These are phyloP conservation scores for Pluvialis apricaria DNA, from an alignment of 2,113 vertebrate genomes.

Conservation along the genomic window DNA sequence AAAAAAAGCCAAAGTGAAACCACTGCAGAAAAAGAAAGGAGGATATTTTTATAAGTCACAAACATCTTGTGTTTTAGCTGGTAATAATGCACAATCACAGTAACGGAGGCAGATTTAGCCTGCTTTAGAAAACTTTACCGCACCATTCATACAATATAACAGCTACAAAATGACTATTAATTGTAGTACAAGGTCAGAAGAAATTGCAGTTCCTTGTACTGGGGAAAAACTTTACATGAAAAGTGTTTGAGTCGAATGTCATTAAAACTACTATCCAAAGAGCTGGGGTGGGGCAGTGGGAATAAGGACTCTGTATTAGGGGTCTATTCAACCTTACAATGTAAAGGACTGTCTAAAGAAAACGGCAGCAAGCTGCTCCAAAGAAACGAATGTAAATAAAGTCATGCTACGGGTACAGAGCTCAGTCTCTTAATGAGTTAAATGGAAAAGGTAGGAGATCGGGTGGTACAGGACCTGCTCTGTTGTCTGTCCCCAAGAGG, in stretches of 20 bases:
- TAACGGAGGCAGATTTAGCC: background rate
- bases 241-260: background rate
- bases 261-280: background rate
- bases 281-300: background rate
- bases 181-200: background rate
- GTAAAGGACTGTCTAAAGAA: background rate
- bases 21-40: background rate
- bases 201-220: background rate
- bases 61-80: background rate
- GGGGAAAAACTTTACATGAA: background rate
- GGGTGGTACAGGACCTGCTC: background rate
- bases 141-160: background rate
- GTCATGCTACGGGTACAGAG: background rate
- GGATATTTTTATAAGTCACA: background rate
- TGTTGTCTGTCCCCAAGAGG: background rate
- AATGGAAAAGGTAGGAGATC: background rate
- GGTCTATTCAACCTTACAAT: background rate
- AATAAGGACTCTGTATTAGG: background rate
- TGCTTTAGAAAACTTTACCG: background rate
- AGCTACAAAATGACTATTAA: background rate
- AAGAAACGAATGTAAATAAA: background rate
- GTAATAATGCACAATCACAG: background rate
- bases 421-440: background rate
- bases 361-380: background rate
- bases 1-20: background rate